These are phyloP conservation scores for Zaprionus tsacasi DNA, from an alignment of 1,140 invertebrate genomes.

Conservation along the genomic window DNA sequence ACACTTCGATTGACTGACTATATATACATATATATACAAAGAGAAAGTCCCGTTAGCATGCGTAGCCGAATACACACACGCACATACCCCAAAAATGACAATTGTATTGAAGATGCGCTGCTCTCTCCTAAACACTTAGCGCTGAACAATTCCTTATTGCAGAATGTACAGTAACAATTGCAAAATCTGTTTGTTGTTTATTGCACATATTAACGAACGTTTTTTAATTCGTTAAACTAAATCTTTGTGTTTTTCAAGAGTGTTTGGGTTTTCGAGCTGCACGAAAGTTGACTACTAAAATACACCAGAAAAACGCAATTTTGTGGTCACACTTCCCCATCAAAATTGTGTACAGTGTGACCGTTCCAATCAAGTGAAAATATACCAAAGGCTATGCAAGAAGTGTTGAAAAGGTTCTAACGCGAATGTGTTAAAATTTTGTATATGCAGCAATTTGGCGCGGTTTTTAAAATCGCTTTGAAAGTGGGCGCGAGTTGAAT, in stretches of 20 bases:
- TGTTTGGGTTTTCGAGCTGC: slow-evolving; percentile 22
- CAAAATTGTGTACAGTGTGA: slow-evolving; percentile 18
- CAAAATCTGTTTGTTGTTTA: slow-evolving; percentile 16
- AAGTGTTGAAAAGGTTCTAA: slow-evolving; percentile 35
- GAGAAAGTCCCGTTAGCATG: slow-evolving; percentile 50
- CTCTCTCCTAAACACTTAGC: slow-evolving; percentile 23
- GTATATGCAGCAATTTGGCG: neutral
- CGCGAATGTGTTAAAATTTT: neutral
- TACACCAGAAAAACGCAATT: slow-evolving; percentile 36
- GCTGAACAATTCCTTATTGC: slow-evolving; percentile 1
- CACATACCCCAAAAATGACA: slow-evolving; percentile 40
- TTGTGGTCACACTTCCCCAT: slow-evolving; percentile 36
- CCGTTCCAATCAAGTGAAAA: neutral
- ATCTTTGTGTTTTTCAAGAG: slow-evolving; percentile 17
- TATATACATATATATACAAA: slow-evolving; percentile 22
- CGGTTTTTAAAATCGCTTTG: neutral
- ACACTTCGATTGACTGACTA: slow-evolving; percentile 7
- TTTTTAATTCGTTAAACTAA: slow-evolving; percentile 13
- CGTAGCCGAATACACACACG: slow-evolving; percentile 22
- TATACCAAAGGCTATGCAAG: neutral
- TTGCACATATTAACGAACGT: slow-evolving; percentile 36
- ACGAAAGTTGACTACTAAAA: slow-evolving; percentile 40
- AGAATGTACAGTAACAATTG: slow-evolving; percentile 17
- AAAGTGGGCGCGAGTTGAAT: neutral
- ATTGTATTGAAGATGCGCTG: slow-evolving; percentile 31